A percentile compares a stretch with the other conserved stretches of the same genome.
Conservation (phyloP, 2,113 vertebrate species). For the Ctenomys sociabilis region DNA sequence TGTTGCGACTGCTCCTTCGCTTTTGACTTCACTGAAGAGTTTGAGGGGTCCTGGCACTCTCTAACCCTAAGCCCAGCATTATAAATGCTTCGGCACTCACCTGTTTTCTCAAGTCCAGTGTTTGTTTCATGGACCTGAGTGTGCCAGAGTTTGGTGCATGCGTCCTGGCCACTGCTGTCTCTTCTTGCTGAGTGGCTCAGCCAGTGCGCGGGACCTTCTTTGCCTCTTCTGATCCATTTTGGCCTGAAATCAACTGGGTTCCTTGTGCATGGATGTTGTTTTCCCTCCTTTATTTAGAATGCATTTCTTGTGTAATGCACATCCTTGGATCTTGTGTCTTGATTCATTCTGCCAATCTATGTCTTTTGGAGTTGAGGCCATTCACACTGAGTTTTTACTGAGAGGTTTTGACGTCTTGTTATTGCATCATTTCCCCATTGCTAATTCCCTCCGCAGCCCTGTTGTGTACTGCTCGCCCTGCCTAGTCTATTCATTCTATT, state of each 20-base stretch:
- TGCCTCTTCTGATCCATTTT: neutral
- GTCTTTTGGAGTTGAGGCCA: neutral
- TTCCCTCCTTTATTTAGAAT: neutral
- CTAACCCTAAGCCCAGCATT: neutral
- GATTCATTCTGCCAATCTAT: neutral
- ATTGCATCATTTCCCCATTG: neutral
- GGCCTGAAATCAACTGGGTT: neutral
- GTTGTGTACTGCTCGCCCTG: neutral
- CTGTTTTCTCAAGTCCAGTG: neutral
- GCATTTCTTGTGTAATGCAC: neutral
- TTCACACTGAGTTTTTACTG: neutral
- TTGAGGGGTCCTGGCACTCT: neutral
- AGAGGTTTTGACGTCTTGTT: neutral
- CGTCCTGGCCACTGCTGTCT: neutral
- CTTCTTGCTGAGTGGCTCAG: neutral
- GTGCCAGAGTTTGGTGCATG: neutral
- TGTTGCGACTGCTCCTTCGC: neutral
- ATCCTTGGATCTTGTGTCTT: neutral
- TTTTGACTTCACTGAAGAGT: neutral
- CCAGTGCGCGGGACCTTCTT: neutral
- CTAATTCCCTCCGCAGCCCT: neutral
- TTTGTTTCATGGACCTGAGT: neutral
- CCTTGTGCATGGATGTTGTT: neutral
- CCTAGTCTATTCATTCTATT: neutral
- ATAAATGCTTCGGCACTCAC: neutral